Percentiles rank a stretch among this genome's conserved stretches.
These are phyloP conservation scores for Micropterix aruncella DNA, from an alignment of 2,888 invertebrate genomes.

Conservation along the genomic window DNA sequence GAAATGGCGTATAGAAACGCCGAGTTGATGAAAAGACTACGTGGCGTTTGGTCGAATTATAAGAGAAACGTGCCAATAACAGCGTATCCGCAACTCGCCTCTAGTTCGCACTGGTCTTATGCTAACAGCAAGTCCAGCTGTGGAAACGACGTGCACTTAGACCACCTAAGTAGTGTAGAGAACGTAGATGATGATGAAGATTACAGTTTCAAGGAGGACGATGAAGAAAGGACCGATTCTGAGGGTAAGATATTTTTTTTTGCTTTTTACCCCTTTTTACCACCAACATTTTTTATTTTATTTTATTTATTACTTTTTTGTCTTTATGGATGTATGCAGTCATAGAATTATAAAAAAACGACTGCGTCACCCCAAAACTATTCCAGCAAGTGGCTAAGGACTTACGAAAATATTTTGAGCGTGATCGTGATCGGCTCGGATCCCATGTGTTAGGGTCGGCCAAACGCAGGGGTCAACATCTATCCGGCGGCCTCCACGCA, in stretches of 20 bases:
- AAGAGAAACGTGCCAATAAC: constrained; percentile 39
- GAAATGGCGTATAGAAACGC: constrained; percentile 45
- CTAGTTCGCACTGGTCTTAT: constrained; percentile 31
- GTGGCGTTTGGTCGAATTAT: constrained; percentile 45
- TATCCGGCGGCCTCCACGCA: too few species aligned
- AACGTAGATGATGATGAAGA: neutral
- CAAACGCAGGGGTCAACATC: too few species aligned
- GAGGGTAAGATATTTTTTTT: neutral
- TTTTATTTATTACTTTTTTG: too few species aligned
- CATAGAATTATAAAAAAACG: too few species aligned
- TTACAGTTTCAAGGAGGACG: neutral
- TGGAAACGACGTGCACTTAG: neutral
- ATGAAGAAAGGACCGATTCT: neutral
- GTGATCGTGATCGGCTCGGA: too few species aligned
- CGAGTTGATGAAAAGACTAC: constrained; percentile 45
- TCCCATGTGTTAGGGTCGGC: too few species aligned
- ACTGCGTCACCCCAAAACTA: too few species aligned
- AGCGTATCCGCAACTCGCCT: constrained; percentile 24
- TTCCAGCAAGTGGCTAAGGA: too few species aligned
- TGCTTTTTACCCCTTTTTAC: neutral
- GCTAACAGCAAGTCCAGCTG: constrained; percentile 28
- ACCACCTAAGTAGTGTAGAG: neutral
- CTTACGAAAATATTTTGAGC: too few species aligned
- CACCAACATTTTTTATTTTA: neutral
- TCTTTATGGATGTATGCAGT: too few species aligned